Evolutionary conservation across 2,113 vertebrate species (phyloP).

Genomic region (Paradoxurus hermaphroditus): DNA sequence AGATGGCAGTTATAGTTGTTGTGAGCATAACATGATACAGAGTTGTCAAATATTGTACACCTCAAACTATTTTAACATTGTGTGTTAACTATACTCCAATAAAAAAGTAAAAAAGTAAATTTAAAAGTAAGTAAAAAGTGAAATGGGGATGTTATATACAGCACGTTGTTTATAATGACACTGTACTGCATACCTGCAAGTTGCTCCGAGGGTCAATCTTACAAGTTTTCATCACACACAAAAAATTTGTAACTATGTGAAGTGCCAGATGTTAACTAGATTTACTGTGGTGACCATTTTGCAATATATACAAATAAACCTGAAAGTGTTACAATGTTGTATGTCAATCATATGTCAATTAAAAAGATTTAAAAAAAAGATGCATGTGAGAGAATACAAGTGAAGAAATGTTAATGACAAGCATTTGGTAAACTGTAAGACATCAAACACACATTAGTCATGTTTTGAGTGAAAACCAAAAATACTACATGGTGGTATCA

Average conservation of each 20-base stretch:
- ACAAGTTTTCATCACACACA: neutral
- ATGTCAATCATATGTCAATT: neutral
- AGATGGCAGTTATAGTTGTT: neutral
- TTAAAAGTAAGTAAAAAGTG: too few relatives aligned
- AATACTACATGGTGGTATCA: neutral
- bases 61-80: neutral
- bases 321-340: neutral
- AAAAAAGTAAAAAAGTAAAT: neutral
- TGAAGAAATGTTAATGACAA: neutral
- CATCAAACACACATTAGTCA: neutral
- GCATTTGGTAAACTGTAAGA: neutral
- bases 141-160: neutral
- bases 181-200: neutral
- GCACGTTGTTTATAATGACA: neutral
- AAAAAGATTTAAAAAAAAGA: neutral
- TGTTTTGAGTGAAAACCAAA: neutral
- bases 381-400: neutral
- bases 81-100: neutral
- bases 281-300: neutral
- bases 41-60: neutral
- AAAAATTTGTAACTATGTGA: neutral
- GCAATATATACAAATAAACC: neutral
- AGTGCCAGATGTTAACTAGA: neutral
- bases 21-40: neutral
- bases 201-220: neutral